These are phyloP conservation scores for Aythya fuligula DNA, from an alignment of 2,797 vertebrate species.

Conservation along the genomic window DNA sequence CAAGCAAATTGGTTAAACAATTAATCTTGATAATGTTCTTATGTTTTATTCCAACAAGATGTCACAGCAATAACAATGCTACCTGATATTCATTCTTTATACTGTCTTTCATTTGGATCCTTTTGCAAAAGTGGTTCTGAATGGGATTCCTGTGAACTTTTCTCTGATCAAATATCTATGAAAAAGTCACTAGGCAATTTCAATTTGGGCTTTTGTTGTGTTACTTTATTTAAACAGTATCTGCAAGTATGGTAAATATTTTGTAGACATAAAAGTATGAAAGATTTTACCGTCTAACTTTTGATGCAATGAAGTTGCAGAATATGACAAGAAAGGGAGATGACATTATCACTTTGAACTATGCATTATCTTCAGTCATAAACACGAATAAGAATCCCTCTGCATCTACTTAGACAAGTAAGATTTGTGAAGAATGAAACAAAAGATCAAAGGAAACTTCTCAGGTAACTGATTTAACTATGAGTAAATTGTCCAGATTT, in stretches of 20 bases:
- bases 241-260: neutral
- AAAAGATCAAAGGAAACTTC: neutral
- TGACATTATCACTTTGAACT: neutral
- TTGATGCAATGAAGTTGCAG: neutral
- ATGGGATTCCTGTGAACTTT: neutral
- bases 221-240: neutral
- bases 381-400: neutral
- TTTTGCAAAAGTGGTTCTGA: neutral
- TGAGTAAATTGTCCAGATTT: neutral
- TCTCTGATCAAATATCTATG: neutral
- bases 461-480: neutral
- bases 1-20: neutral
- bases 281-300: neutral
- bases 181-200: neutral
- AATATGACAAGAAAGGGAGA: neutral
- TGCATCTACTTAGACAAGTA: neutral
- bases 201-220: neutral
- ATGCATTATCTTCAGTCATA: neutral
- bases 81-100: neutral
- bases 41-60: conserved; percentile 29
- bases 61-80: neutral
- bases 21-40: neutral
- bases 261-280: neutral
- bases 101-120: neutral
- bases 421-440: neutral